Evolutionary conservation across 2,888 invertebrate genomes (phyloP).

Genomic region (Pseudococcus viburni): DNA sequence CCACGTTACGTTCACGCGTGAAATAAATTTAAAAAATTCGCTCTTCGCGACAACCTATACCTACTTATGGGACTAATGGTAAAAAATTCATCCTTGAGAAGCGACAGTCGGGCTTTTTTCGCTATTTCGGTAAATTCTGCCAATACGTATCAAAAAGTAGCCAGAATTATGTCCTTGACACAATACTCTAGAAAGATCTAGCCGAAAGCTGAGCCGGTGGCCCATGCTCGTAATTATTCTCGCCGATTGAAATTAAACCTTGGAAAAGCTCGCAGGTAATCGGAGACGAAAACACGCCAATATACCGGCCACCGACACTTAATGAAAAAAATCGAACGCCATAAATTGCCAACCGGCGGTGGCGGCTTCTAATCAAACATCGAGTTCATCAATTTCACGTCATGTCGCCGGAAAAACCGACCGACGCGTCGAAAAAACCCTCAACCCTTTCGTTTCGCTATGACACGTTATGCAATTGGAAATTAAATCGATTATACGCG

Average conservation of each 20-base stretch:
- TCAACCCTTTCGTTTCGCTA: neutral
- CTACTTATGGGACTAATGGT: neutral
- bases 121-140: no score
- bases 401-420: neutral
- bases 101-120: neutral
- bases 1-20: neutral
- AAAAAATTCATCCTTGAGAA: constrained; percentile 3
- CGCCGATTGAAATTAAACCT: neutral
- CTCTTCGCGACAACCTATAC: neutral
- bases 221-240: neutral
- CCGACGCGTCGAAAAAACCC: neutral
- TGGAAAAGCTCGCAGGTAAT: constrained; percentile 13
- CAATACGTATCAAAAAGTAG: no score
- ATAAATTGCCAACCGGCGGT: neutral
- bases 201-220: neutral
- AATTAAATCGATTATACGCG: constrained; percentile 45
- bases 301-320: neutral
- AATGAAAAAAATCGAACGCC: constrained; percentile 41
- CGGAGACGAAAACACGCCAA: neutral
- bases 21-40: constrained; percentile 6
- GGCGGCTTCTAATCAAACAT: constrained; percentile 16
- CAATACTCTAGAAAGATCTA: neutral
- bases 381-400: constrained; percentile 34
- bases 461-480: constrained; percentile 38
- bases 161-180: neutral